A percentile compares a stretch with the other conserved stretches of the same genome.
These are phyloP conservation scores for Blennius ocellaris DNA, from an alignment of 2,113 vertebrate species.

Conservation along the genomic window DNA sequence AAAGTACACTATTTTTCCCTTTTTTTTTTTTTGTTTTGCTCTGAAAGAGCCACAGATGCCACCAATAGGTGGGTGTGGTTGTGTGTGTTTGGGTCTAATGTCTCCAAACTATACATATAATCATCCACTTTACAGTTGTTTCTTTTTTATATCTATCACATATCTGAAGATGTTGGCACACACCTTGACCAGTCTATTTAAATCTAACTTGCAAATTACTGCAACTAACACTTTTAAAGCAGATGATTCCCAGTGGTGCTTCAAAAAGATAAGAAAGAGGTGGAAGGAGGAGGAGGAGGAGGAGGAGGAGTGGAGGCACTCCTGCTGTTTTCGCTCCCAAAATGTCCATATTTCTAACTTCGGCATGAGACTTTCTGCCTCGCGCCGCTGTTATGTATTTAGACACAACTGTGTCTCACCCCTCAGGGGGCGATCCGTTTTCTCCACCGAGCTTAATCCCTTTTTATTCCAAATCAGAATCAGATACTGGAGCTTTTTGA, in stretches of 20 bases:
- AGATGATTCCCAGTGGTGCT: conserved; percentile 23
- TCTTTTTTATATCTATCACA: no score
- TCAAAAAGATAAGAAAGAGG: conserved; percentile 15
- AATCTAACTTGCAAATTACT: conserved; percentile 11
- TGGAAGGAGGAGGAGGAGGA: not conserved
- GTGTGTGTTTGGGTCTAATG: conserved; percentile 7
- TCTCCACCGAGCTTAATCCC: not conserved
- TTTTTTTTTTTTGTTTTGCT: conserved; percentile 29
- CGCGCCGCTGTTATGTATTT: conserved; percentile 23
- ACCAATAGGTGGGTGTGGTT: conserved; percentile 44
- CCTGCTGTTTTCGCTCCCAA: conserved; percentile 26
- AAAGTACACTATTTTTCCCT: conserved; percentile 30
- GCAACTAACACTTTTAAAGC: conserved; percentile 6
- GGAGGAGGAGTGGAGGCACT: not conserved
- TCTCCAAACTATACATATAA: conserved; percentile 6
- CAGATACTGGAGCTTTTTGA: not conserved
- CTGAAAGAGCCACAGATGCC: conserved; percentile 52
- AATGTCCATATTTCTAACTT: conserved; percentile 30
- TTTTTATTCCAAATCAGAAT: conserved; percentile 21
- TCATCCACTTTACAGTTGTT: not conserved
- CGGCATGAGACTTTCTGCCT: conserved; percentile 1
- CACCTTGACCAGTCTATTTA: no score
- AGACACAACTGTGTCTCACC: conserved; percentile 12
- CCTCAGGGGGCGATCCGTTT: conserved; percentile 12
- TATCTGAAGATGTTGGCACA: no score